Percentiles rank a stretch among this genome's conserved stretches.
Evolutionary conservation across 2,113 vertebrate species (phyloP).

Genomic region (Pseudolaguvia tuberculata): DNA sequence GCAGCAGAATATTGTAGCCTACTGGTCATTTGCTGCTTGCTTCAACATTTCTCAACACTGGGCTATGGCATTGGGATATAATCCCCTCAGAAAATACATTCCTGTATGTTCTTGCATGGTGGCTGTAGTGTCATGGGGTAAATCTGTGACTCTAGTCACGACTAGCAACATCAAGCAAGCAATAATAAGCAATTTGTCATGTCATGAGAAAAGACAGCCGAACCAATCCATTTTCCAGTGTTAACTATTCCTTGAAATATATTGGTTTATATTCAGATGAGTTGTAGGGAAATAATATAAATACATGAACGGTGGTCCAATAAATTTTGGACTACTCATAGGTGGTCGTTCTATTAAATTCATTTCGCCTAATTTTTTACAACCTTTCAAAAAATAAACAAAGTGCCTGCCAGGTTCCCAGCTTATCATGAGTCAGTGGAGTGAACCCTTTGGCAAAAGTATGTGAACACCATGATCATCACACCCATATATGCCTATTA

Average conservation of each 20-base stretch:
- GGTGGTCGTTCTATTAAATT: slow-evolving; percentile 3
- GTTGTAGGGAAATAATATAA: neutral
- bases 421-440: neutral
- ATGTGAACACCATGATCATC: no score
- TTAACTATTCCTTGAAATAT: neutral
- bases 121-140: neutral
- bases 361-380: slow-evolving; percentile 3
- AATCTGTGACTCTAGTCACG: neutral
- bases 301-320: neutral
- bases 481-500: no score
- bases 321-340: neutral
- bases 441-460: neutral
- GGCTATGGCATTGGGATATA: neutral
- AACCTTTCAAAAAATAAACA: slow-evolving; percentile 14
- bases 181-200: no score
- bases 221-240: slow-evolving; percentile 1
- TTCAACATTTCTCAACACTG: neutral
- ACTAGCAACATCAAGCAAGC: neutral
- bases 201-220: no score
- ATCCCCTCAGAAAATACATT: neutral
- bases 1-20: no score
- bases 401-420: neutral
- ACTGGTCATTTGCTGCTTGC: no score
- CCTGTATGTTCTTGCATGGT: neutral
- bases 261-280: neutral